Evolutionary conservation across 2,797 vertebrate genomes (phyloP).

Genomic region (Glossophaga mutica): DNA sequence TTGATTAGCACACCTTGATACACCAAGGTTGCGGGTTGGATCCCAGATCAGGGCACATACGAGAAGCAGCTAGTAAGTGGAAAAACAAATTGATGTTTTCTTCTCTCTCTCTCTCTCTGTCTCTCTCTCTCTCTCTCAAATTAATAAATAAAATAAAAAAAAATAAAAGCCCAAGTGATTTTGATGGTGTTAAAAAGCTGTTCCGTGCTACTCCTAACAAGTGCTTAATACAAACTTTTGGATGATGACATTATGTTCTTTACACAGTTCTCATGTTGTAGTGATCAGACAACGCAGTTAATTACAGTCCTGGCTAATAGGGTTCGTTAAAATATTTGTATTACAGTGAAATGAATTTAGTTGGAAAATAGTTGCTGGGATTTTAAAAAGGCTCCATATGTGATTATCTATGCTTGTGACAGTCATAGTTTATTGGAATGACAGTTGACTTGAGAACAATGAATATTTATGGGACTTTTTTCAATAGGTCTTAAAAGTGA

Average conservation of each 20-base stretch:
- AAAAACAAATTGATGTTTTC: not conserved
- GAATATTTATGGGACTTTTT: slow-evolving; percentile 42
- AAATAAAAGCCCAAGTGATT: not conserved
- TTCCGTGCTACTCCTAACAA: not conserved
- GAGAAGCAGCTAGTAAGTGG: not conserved
- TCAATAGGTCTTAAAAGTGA: not conserved
- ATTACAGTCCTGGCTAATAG: slow-evolving; percentile 43
- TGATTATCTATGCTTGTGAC: not conserved
- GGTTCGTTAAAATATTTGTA: slow-evolving; percentile 54
- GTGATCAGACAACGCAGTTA: slow-evolving; percentile 7
- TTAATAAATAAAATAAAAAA: not conserved
- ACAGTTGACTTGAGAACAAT: slow-evolving; percentile 29
- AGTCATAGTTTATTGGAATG: slow-evolving; percentile 34
- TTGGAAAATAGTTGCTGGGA: slow-evolving; percentile 12
- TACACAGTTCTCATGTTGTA: slow-evolving; percentile 37
- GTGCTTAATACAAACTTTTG: slow-evolving; percentile 53
- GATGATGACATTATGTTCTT: slow-evolving; percentile 32
- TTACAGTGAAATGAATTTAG: slow-evolving; percentile 1
- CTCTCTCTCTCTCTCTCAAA: not conserved
- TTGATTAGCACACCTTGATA: not conserved
- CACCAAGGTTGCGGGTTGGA: not conserved
- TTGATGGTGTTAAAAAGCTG: not conserved
- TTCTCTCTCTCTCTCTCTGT: not conserved
- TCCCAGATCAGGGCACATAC: not conserved
- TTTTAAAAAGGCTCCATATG: slow-evolving; percentile 1